These are phyloP conservation scores for Columbina picui DNA, from an alignment of 2,113 vertebrate species.

Conservation along the genomic window DNA sequence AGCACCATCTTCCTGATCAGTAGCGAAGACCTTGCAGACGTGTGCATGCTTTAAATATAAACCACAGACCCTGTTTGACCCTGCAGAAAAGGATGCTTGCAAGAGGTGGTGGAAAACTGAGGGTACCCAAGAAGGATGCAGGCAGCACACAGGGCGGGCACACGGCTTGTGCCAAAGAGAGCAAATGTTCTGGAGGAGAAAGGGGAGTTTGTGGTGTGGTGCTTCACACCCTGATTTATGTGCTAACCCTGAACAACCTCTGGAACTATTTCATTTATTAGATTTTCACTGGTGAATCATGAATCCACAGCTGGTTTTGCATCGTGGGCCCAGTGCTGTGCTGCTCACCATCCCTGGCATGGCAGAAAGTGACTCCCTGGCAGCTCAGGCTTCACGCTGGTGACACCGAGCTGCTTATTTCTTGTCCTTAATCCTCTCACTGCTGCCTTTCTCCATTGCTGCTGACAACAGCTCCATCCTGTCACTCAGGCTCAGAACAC, in stretches of 20 bases:
- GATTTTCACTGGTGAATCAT: neutral
- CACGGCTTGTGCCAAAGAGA: neutral
- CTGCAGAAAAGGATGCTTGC: neutral
- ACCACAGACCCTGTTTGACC: neutral
- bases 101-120: neutral
- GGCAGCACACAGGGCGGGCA: neutral
- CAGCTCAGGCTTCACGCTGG: neutral
- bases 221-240: neutral
- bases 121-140: neutral
- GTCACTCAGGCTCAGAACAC: neutral
- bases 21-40: neutral
- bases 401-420: neutral
- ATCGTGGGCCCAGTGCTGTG: neutral
- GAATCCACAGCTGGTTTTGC: neutral
- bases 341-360: fast-evolving
- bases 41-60: neutral
- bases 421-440: neutral
- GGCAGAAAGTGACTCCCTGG: neutral
- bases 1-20: neutral
- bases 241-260: neutral
- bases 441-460: neutral
- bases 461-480: neutral
- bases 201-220: neutral
- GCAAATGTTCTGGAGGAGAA: neutral
- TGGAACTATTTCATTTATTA: neutral